Evolutionary conservation across 2,797 vertebrate genomes (phyloP), one percentile per base, ranked within the genome.

Genomic region (Eupleurogrammus muticus): DNA sequence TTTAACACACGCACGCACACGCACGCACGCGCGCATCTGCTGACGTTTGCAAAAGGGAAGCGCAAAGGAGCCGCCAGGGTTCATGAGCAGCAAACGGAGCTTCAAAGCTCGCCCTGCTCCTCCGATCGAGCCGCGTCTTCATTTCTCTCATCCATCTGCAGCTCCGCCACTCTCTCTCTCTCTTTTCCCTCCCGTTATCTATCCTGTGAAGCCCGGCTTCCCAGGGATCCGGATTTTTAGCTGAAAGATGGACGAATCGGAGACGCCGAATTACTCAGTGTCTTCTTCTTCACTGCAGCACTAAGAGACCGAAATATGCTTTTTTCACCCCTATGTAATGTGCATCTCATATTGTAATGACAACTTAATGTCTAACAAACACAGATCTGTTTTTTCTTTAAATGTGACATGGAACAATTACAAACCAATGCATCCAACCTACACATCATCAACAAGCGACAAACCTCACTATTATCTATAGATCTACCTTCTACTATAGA

Each of bases 1-100:
- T 76, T 67, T 21, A 80, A 67, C 66, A 73, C 77, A 47, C 38
- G 6, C 5, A 28, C 38, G 2, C 61, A 52, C 70, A 35, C 62
- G 53, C 57, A 73, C 77, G 42, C 38, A 16, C 28, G 6, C 38
- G 2, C 61, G 52, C 24, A 19, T 73, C 70, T 62, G 44, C 48
- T 14, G 23, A 28, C 28, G 6, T 28, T 3, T 3, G 28, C 28
- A 3, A 28, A 28, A n/a, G n/a, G 28, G 28, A 3, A 28, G 28
- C 28, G 6, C 28, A 28, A 6, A 28, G 6, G 23, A 76, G 61
- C 49, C 6, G 59, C 70, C 57, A 52, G 51, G 13, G 12, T 54
- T 34, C 16, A 6, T 47, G 36, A 69, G 68, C 35, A 21, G 66
- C 69, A 72, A 44, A 58, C 70, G 50, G 71, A 70, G 50, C 69